Evolutionary conservation across 2,113 vertebrate genomes (phyloP).

Genomic region (Salvelinus alpinus): DNA sequence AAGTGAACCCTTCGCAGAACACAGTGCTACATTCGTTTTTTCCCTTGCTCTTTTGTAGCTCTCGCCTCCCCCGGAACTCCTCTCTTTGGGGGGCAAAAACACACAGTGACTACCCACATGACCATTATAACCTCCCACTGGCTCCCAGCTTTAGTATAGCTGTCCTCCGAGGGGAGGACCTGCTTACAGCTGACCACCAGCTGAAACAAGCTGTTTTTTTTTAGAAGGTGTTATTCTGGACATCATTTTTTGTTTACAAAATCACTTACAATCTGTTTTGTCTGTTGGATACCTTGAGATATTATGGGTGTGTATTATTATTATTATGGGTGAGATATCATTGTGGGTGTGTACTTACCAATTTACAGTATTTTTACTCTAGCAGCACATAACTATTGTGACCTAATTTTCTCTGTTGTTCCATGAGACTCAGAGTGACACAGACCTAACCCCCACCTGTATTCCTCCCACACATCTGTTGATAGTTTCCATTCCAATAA

Average conservation of each 20-base stretch:
- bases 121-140: conserved; percentile 8
- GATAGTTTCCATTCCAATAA: conserved; percentile 36
- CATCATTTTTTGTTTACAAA: not conserved
- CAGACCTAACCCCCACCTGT: conserved; percentile 19
- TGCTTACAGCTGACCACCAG: not conserved
- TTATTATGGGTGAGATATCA: too few species aligned
- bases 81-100: not conserved
- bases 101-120: conserved; percentile 8
- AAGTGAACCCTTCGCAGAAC: too few species aligned
- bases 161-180: not conserved
- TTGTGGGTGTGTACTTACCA: too few species aligned
- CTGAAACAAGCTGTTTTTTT: not conserved
- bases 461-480: conserved; percentile 32
- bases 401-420: not conserved
- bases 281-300: not conserved
- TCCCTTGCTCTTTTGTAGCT: not conserved
- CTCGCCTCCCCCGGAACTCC: not conserved
- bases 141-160: not conserved
- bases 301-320: not conserved
- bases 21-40: too few species aligned
- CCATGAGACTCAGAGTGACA: not conserved
- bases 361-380: not conserved
- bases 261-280: not conserved
- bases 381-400: not conserved
- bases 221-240: not conserved